phyloP scores from a whole-genome alignment of 2,888 invertebrate species.

The Drosophila siamana region DNA sequence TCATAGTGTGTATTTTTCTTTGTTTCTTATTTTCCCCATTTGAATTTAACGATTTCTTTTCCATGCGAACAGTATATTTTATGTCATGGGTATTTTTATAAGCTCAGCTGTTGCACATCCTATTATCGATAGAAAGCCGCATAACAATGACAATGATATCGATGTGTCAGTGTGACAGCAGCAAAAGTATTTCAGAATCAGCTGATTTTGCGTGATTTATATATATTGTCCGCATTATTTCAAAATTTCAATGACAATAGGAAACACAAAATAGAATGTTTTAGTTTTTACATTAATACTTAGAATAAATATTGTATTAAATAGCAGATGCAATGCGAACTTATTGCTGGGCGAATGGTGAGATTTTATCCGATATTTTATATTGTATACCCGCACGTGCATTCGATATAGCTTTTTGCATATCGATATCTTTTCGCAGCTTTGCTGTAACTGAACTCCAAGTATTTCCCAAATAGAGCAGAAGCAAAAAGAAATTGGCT shows the following conservation, averaged over 20 bases:
- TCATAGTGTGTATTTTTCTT: background rate
- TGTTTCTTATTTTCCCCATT: background rate
- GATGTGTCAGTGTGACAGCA: background rate
- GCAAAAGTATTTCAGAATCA: background rate
- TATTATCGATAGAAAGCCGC: background rate
- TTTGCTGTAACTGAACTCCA: constrained; percentile 14
- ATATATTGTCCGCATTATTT: background rate
- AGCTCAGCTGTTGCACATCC: background rate
- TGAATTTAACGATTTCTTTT: constrained; percentile 1
- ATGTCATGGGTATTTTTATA: constrained; percentile 6
- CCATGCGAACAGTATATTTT: background rate
- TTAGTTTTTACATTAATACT: background rate
- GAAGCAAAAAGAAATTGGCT: constrained; percentile 13
- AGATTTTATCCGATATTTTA: constrained; percentile 5
- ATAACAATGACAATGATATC: background rate
- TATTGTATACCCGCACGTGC: background rate
- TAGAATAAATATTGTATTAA: no score
- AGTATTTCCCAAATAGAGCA: constrained; percentile 22
- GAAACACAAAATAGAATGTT: background rate
- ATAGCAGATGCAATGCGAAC: no score
- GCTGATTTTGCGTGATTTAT: background rate
- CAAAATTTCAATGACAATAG: background rate
- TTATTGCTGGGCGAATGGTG: no score
- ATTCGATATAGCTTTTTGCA: constrained; percentile 11
- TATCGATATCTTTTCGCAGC: constrained; percentile 26